Percentiles rank a stretch among this genome's conserved stretches.
Conservation (phyloP, 2,797 vertebrate species). For the Yasuhikotakia modesta region DNA sequence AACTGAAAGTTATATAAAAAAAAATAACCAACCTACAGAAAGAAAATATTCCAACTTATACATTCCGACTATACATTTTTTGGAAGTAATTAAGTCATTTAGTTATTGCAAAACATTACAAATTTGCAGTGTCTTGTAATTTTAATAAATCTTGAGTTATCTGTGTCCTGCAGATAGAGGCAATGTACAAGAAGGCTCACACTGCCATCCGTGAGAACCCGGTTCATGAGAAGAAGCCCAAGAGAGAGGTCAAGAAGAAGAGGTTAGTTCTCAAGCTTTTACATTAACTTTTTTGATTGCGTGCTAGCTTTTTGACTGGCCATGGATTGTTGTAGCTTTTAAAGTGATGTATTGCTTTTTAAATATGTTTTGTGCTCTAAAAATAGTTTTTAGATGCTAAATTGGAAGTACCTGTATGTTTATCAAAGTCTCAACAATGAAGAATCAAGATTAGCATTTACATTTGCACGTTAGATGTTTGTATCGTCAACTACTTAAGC, state of each 20-base stretch:
- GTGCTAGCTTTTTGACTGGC: neutral
- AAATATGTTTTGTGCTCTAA: neutral
- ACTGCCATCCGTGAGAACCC: conserved; percentile 90
- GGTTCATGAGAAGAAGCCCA: conserved; percentile 96
- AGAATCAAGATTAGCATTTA: neutral
- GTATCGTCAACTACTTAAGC: no score
- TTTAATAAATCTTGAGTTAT: neutral
- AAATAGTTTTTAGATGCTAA: no score
- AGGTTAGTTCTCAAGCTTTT: conserved; percentile 76
- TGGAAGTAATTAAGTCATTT: no score
- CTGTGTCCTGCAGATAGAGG: conserved; percentile 83
- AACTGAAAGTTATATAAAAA: no score
- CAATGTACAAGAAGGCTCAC: conserved; percentile 96
- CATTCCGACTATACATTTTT: no score
- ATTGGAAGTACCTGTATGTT: neutral
- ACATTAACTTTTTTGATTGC: neutral
- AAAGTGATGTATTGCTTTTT: neutral
- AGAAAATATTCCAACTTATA: no score
- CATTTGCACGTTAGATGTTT: neutral
- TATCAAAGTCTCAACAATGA: neutral
- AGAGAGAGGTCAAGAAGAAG: conserved; percentile 96
- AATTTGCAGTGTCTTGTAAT: no score
- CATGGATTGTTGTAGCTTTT: neutral
- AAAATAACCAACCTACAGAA: no score
- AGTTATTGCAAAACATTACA: no score